Base-by-base conservation (phyloP, 2,888 invertebrate genomes). In the Drosophila ezoana region DNA sequence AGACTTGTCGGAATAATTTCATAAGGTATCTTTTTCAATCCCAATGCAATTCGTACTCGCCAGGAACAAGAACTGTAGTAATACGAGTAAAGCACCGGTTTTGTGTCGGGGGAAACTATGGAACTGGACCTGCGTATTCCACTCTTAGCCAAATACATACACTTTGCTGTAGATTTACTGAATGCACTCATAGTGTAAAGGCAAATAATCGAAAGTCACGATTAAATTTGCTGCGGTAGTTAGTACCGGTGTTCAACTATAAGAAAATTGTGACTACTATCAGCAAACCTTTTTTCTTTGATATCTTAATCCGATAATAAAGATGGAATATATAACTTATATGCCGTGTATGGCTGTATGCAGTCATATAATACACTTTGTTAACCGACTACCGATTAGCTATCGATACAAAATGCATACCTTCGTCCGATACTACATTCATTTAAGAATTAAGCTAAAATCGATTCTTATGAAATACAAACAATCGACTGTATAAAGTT, bases 1-100 rank as follows among this genome's bases (percentile, higher is more conserved):
- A 97, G 93, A 88, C 96, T 96, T 13, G 97, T 95, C 4, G 96
- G 95, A 86, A 96, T 96, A 85, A 97, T 96, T 79, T 98, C 98
- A 91, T 98, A 98, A 0, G 98, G 97, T 82, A 99, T 97, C 90
- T 97, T 96, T 92, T 99, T 99, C 53, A 98, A 93, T 81, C 97
- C 97, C 72, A 99, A 93, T 11, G 98, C 98, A 89, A 98, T 97
- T 82, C 98, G 94, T 56, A 98, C 97, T 78, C 98, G 94, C 98
- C 98, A 98, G 0, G 98, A 95, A 90, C 98, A 98, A 20, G 98
- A 98, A 93, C 98, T 98, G 89, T 97, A 94, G 96, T 96, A 98
- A 93, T 97, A 98, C 40, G 98, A 97, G 92, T 97, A 98, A 41
- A 98, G 93, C 92, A 97, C 94, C 1, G 77, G 96, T 96, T 96